Evolutionary conservation across 2,888 invertebrate species (phyloP), one percentile per base, ranked within the genome.

Genomic region (Pollenia griseotomentosa): DNA sequence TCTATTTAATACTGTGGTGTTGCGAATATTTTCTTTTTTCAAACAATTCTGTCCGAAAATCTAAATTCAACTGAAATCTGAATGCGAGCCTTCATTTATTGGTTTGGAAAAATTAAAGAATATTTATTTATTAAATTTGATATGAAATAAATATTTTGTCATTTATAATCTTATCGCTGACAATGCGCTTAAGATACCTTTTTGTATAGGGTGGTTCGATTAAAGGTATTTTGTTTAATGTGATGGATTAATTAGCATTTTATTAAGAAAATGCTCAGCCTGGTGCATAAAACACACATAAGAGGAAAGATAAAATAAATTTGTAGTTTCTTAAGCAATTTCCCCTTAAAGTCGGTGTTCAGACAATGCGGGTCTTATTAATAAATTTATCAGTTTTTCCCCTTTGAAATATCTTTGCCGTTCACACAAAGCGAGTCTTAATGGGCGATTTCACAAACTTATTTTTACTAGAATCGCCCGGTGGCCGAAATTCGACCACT

Each of bases 111-210:
- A 55, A 42, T 3, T 14, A 42, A 8, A 10, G 44, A 33, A 33
- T 33, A 33, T 33, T 57, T 40, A 5, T 40, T 59, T 59, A 16
- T 57, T 68, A 80, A 57, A 80, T 65, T 46, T 65, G 59, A 71
- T 75, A 65, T 48, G 46, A n/a, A 59, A 48, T n/a, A 70, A 33
- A 66, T 66, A 16, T 5, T 16, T 44, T 51, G 40, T 77, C 11
- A 59, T 78, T 23, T 46, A 73, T 59, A 73, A 85, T 82, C 85
- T 82, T 82, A 82, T 85, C 82, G 78, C 65, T 42, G 6, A 16
- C 42, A 53, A 14, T 61, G 44, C 63, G 6, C 42, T 63, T 12
- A 63, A 14, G 33, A 40, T 33, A 44, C 51, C 59, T 51, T 8
- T 42, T 44, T 40, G 12, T 80, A 63, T 33, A 53, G 51, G 19